Evolutionary conservation across 2,113 vertebrate genomes (phyloP).

Genomic region (Mustelus asterias): DNA sequence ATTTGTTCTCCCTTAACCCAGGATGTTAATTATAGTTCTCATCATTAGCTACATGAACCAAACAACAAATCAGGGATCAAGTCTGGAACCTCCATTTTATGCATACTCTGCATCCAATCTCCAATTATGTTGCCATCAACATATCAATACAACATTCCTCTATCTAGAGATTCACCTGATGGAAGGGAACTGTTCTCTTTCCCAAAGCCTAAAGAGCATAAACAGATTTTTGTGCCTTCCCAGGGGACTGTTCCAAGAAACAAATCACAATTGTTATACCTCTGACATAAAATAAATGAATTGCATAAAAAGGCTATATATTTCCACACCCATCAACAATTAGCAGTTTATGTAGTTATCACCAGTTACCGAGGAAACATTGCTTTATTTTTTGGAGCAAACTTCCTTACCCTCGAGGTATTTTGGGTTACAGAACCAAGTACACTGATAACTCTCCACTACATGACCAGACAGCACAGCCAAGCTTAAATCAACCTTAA

Average conservation of each 20-base stretch:
- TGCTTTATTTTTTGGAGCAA: not conserved
- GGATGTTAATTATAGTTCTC: not conserved
- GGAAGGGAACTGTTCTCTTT: not conserved
- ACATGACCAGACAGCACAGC: not conserved
- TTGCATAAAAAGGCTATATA: not conserved
- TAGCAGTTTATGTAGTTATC: not conserved
- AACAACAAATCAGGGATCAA: not conserved
- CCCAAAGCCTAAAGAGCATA: not conserved
- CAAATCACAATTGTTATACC: not conserved
- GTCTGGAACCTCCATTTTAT: not conserved
- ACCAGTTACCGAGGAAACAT: not conserved
- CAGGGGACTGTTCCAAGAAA: not conserved
- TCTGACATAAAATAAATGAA: not conserved
- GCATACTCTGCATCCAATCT: not conserved
- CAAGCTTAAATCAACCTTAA: not conserved
- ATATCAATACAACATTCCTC: too few relatives aligned
- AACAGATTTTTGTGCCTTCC: not conserved
- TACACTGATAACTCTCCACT: not conserved
- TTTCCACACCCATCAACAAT: not conserved
- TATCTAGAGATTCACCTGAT: not conserved
- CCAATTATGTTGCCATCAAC: not conserved
- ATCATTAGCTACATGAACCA: not conserved
- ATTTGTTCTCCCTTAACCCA: not conserved
- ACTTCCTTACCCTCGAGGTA: not conserved
- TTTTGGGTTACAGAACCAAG: not conserved